phyloP scores from a whole-genome alignment of 2,797 vertebrate species.

The Garrulus glandarius region DNA sequence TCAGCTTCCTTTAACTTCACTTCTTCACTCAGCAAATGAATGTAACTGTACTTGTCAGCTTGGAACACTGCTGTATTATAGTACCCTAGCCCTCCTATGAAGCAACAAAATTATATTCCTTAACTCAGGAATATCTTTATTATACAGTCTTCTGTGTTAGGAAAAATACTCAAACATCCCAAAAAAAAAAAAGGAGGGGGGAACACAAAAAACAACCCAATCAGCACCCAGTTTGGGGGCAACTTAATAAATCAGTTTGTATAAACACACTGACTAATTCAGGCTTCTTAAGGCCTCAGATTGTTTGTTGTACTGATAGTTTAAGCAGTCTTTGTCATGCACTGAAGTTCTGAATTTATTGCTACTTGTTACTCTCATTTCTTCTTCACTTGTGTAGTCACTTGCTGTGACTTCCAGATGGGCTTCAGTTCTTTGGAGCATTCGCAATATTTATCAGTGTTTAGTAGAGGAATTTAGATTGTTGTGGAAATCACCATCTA shows the following conservation, averaged over 20 bases:
- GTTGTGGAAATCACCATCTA: not conserved
- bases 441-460: not conserved
- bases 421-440: not conserved
- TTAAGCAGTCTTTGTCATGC: not conserved
- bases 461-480: not conserved
- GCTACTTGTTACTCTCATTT: not conserved
- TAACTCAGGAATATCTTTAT: not conserved
- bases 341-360: not conserved
- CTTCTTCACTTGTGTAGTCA: not conserved
- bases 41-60: not conserved
- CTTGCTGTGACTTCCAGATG: not conserved
- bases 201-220: not conserved
- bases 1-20: not conserved
- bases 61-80: not conserved
- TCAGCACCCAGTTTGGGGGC: not conserved
- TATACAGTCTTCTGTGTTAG: not conserved
- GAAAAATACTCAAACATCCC: not conserved
- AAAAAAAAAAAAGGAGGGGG: not conserved
- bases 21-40: not conserved
- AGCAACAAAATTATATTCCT: not conserved
- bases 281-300: not conserved
- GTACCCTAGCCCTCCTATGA: not conserved
- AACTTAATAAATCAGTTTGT: not conserved
- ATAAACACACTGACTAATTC: not conserved
- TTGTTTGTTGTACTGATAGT: not conserved